A percentile compares a stretch with the other conserved stretches of the same genome.
Evolutionary conservation across 2,888 invertebrate species (phyloP).

Genomic region (Macrophya annulata): DNA sequence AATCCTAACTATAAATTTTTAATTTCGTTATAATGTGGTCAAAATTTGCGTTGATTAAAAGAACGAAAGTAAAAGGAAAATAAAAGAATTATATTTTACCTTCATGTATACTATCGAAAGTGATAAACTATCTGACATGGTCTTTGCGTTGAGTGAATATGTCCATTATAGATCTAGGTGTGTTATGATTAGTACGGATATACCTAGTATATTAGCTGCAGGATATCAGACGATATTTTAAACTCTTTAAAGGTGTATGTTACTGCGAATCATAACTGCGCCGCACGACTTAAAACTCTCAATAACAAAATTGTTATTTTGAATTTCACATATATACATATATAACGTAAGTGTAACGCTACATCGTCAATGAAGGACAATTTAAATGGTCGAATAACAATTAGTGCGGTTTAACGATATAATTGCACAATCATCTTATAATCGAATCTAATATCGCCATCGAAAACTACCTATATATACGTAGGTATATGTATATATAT

Average conservation of each 20-base stretch:
- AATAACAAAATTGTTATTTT: constrained; percentile 9
- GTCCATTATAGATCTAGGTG: not conserved
- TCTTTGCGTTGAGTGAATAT: not conserved
- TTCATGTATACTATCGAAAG: not conserved
- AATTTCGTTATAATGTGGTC: not conserved
- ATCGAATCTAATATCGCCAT: not conserved
- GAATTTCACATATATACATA: not conserved
- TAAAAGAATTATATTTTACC: not conserved
- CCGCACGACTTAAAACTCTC: not conserved
- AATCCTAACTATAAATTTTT: not conserved
- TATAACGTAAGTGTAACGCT: not conserved
- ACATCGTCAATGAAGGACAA: not conserved
- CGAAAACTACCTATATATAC: not conserved
- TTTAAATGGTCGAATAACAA: constrained; percentile 6
- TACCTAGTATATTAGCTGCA: not conserved
- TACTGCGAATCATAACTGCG: not conserved
- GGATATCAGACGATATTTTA: not conserved
- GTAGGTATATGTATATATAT: too few species aligned
- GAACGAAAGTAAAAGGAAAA: not conserved
- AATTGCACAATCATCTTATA: constrained; percentile 23
- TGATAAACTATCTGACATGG: not conserved
- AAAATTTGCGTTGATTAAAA: not conserved
- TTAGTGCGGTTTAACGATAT: not conserved
- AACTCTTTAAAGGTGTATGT: not conserved
- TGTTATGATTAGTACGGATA: not conserved